Percentiles rank a stretch among this genome's conserved stretches.
phyloP scores from a whole-genome alignment of 2,113 vertebrate genomes.

The Casuarius casuarius region DNA sequence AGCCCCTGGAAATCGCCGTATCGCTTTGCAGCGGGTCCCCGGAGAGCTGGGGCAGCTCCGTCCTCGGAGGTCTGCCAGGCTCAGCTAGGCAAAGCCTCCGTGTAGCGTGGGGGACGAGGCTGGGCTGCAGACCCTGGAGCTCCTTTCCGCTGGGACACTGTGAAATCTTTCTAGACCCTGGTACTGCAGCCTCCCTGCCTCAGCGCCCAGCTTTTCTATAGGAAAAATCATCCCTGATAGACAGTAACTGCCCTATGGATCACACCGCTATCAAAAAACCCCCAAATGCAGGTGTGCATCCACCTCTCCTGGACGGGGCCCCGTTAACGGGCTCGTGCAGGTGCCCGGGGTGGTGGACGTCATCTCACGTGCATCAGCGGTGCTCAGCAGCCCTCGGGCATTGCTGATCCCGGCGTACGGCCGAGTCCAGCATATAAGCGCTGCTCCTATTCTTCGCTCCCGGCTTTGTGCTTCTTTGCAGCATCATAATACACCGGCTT shows the following conservation, averaged over 20 bases:
- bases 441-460: not conserved
- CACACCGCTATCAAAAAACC: not conserved
- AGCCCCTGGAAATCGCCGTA: not conserved
- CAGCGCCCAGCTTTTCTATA: accelerated
- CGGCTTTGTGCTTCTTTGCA: not conserved
- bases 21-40: not conserved
- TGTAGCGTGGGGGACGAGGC: accelerated
- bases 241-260: not conserved
- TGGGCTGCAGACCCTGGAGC: accelerated
- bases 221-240: not conserved
- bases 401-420: not conserved
- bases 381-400: accelerated
- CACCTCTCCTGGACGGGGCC: not conserved
- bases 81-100: not conserved
- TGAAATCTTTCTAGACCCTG: not conserved
- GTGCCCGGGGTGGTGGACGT: accelerated
- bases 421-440: not conserved
- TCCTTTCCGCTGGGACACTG: not conserved
- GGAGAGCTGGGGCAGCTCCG: not conserved
- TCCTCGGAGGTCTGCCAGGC: not conserved
- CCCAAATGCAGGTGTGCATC: accelerated
- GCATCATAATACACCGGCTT: not conserved
- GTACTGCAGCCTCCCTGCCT: not conserved
- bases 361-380: accelerated
- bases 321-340: not conserved